phyloP scores from a whole-genome alignment of 2,888 invertebrate genomes.

The Epicampocera succincta region DNA sequence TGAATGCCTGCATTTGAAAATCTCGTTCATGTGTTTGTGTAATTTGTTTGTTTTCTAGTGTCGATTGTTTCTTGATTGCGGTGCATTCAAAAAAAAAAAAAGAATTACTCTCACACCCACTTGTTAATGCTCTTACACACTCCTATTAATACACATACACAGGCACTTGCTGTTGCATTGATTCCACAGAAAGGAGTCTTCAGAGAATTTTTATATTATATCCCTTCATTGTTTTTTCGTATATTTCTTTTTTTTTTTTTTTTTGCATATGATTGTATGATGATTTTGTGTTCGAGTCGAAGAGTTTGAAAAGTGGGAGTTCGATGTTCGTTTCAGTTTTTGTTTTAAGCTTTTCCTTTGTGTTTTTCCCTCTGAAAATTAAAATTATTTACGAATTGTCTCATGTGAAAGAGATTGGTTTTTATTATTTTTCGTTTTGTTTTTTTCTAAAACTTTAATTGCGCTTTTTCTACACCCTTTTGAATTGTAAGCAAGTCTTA shows the following conservation, averaged over 20 bases:
- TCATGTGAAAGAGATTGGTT: constrained; percentile 77
- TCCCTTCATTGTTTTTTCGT: too few species aligned
- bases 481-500: neutral
- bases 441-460: constrained; percentile 26
- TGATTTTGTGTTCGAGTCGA: constrained; percentile 39
- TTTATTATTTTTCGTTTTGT: too few species aligned
- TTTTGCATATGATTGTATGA: constrained; percentile 29
- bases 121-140: constrained; percentile 4
- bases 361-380: constrained; percentile 73
- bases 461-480: neutral
- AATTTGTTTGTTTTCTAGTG: constrained; percentile 73
- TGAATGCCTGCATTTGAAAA: constrained; percentile 15
- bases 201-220: constrained; percentile 50
- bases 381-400: constrained; percentile 79
- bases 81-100: constrained; percentile 67
- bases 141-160: neutral
- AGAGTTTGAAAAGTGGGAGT: constrained; percentile 53
- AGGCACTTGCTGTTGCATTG: neutral
- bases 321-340: constrained; percentile 53
- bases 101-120: constrained; percentile 59
- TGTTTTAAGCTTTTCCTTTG: constrained; percentile 69
- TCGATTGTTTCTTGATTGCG: constrained; percentile 79
- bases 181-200: constrained; percentile 14
- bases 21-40: constrained; percentile 46
- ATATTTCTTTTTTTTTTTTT: constrained; percentile 37